Evolutionary conservation across 64 coral and sea anemone genomes (phyloP).

Genomic region (Anthopleura sola): DNA sequence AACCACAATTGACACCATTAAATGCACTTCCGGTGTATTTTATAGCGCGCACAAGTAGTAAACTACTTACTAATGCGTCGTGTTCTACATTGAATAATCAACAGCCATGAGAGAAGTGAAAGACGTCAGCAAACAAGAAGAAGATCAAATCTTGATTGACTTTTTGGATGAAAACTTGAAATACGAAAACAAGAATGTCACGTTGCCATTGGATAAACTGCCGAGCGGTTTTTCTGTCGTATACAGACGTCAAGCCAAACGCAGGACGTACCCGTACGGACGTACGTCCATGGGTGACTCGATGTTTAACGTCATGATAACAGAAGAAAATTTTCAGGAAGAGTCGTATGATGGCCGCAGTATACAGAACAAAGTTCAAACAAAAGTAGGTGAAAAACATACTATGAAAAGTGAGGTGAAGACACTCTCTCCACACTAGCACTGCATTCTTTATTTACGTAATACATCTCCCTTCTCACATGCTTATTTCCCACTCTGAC

Average conservation of each 20-base stretch:
- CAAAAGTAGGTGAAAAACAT: conserved; percentile 15
- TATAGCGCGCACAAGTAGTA: too few species aligned
- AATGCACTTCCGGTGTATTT: too few species aligned
- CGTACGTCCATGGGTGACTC: too few species aligned
- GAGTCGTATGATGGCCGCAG: not conserved
- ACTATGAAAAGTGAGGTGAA: too few species aligned
- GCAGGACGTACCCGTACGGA: conserved; percentile 5
- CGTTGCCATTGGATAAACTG: not conserved
- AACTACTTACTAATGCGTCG: too few species aligned
- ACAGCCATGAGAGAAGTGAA: not conserved
- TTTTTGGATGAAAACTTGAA: not conserved
- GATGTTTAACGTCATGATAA: conserved; percentile 25
- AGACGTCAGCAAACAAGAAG: not conserved
- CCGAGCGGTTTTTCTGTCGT: conserved; percentile 6
- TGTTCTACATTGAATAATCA: not conserved
- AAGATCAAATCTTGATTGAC: not conserved
- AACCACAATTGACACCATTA: too few species aligned
- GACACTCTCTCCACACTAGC: too few species aligned
- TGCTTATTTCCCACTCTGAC: too few species aligned
- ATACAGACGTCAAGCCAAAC: not conserved
- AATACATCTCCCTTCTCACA: too few species aligned
- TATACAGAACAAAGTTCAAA: not conserved
- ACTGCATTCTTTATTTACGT: too few species aligned
- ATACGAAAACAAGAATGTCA: not conserved
- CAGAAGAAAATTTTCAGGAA: not conserved